Evolutionary conservation across 2,113 vertebrate genomes (phyloP), one percentile per base, ranked within the genome.

Genomic region (Elgaria multicarinata): DNA sequence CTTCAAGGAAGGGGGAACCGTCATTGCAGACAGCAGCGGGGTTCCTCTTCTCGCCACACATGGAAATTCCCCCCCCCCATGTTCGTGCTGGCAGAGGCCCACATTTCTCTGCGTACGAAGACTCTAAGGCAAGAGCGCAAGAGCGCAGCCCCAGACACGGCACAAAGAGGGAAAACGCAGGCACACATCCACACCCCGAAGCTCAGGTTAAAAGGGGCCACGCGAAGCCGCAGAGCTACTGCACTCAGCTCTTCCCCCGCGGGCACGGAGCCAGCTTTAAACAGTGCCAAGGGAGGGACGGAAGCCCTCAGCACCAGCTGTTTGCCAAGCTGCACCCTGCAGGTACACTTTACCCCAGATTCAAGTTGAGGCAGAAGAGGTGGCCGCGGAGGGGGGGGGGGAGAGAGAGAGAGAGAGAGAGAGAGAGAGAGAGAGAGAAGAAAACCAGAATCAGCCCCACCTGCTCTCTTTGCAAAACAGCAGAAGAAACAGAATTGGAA

Each of bases 301-400:
- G 20, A 66, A 82, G 31, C 20, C 26, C 39, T 71, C 46, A 2
- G 36, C 50, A 55, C 89, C 93, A 53, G 86, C 93, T 90, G 90
- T 64, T 83, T 67, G 64, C 90, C 13, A 44, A 79, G 0, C 69
- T 71, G 85, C 76, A 55, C 79, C 93, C 91, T 36, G 74, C 0
- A 86, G 85, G 66, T 16, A 74, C 0, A 92, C 90, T 90, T 87
- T 87, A 89, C 9, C 91, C 85, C 84, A 53, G 85, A 94, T 91
- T 94, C 95, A 95, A 95, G 95, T 74, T 4, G 0, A 89, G 92
- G 90, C 95, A 95, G 71, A 39, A 55, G 20, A 26, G 4, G n/a
- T 13, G 24, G 33, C n/a, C n/a, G n/a, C n/a, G n/a, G n/a, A n/a
- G n/a, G n/a, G n/a, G n/a, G n/a, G n/a, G n/a, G n/a, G n/a, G n/a